Base-by-base conservation (phyloP, 2,113 vertebrate species). In the Cynocephalus volans region DNA sequence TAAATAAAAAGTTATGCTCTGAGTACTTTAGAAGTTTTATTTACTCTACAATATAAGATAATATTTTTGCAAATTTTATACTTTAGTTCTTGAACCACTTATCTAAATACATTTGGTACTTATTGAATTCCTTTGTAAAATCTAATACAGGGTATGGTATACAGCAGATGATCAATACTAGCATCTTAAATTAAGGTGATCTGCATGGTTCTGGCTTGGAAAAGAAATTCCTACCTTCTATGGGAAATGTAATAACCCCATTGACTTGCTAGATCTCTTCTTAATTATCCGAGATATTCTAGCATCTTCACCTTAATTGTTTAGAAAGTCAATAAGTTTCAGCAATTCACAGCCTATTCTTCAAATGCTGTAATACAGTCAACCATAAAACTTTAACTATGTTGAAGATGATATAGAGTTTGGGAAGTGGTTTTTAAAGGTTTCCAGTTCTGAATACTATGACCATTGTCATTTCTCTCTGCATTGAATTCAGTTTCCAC, bases 391-490 rank as follows among this genome's bases (percentile, higher is more conserved):
- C 7, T 65, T 88, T 72, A 45, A 36, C 76, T 48, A 26, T 19
- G 33, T 45, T 17, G 45, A 91, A 92, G 96, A 84, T 62, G 54
- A 94, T 15, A 18, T 1, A 24, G 58, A 14, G 13, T 87, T 75
- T 94, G 28, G 56, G 58, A 85, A 91, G 45, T 23, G 2, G 24
- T 24, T 94, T 93, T 94, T 90, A 18, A 94, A 94, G 88, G 73
- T 67, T n/a, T 82, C 76, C 56, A 88, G 31, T 45, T 93, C 36
- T 81, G 73, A 91, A 12, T 76, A 41, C 60, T 76, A n/a, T 81
- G 80, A 41, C 56, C 88, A 26, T 31, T 52, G n/a, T 85, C 50
- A 33, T 41, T 36, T 69, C n/a, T 62, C 48, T 90, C 48, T 36
- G 0, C 2, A 70, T 33, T 21, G 72, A 18, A 28, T 31, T 79